phyloP scores from a whole-genome alignment of 2,888 invertebrate species.

The Campaea margaritaria region DNA sequence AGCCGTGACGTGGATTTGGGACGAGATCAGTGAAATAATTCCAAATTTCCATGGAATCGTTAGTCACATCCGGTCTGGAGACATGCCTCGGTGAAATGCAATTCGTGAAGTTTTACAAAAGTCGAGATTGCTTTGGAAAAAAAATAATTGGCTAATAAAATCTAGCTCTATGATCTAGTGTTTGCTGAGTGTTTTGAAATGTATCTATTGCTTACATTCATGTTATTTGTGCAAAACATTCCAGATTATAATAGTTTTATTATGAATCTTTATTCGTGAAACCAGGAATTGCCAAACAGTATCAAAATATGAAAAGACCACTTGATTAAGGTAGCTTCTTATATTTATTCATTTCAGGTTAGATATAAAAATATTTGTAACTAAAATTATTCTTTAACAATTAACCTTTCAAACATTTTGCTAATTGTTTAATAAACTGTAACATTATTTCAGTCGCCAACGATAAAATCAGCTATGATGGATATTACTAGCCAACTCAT shows the following conservation, averaged over 20 bases:
- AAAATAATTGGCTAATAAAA: slow-evolving; percentile 6
- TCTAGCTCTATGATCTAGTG: slow-evolving; percentile 9
- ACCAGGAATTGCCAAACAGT: no score
- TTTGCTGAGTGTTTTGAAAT: neutral
- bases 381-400: no score
- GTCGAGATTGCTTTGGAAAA: slow-evolving; percentile 1
- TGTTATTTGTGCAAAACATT: no score
- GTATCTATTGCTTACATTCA: neutral
- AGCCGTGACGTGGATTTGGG: slow-evolving; percentile 41
- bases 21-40: slow-evolving; percentile 46
- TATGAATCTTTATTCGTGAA: no score
- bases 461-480: slow-evolving; percentile 77
- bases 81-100: slow-evolving; percentile 35
- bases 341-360: no score
- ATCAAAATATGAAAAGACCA: no score
- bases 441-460: slow-evolving; percentile 63
- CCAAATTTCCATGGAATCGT: slow-evolving; percentile 52
- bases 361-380: no score
- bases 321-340: no score
- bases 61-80: slow-evolving; percentile 59
- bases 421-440: neutral
- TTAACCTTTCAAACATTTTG: no score
- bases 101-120: slow-evolving; percentile 33
- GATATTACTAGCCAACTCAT: slow-evolving; percentile 70
- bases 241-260: no score